Evolutionary conservation across 2,113 vertebrate genomes (phyloP), one percentile per base, ranked within the genome.

Genomic region (Ellobius talpinus): DNA sequence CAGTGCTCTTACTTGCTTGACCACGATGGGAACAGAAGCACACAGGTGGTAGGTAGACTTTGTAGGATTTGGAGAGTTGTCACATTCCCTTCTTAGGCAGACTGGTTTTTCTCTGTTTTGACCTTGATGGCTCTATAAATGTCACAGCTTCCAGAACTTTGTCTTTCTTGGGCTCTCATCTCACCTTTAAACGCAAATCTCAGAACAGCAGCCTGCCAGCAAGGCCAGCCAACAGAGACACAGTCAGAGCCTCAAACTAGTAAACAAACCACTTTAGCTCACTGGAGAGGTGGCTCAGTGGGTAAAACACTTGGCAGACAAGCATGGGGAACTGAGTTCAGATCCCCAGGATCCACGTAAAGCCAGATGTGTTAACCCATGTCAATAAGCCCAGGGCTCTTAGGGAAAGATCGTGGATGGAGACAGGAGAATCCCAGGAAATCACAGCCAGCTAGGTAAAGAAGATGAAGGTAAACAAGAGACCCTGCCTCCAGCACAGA

Each of bases 401-500:
- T 33, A 12, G 4, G 52, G 4, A 17, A 55, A 52, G 6, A 1
- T 3, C 4, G 45, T 12, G 5, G 5, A 11, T 12, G 19, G 65
- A 68, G 65, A 14, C 11, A 13, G 31, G 42, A 23, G 63, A 68
- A 13, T 68, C 11, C 63, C 39, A 33, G 26, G 82, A 66, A 45
- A 42, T 87, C 42, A 3, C 2, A 2, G 31, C 10, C 42, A 68
- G 82, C 63, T 8, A 50, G 11, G 9, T 11, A 72, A 72, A n/a
- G 3, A n/a, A 36, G 36, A 72, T n/a, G 10, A 36, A 24, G 31
- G 29, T 11, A 23, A 45, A 33, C 39, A 66, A 29, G n/a, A 66
- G 42, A 31, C 29, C 47, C 39, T 45, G 14, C 24, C 26, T 47
- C 61, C 61, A 47, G 6, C 39, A 47, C 7, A 17, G 42, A 33